These are phyloP conservation scores for Drosophila ercepeae DNA, from an alignment of 1,140 invertebrate genomes.

Conservation along the genomic window DNA sequence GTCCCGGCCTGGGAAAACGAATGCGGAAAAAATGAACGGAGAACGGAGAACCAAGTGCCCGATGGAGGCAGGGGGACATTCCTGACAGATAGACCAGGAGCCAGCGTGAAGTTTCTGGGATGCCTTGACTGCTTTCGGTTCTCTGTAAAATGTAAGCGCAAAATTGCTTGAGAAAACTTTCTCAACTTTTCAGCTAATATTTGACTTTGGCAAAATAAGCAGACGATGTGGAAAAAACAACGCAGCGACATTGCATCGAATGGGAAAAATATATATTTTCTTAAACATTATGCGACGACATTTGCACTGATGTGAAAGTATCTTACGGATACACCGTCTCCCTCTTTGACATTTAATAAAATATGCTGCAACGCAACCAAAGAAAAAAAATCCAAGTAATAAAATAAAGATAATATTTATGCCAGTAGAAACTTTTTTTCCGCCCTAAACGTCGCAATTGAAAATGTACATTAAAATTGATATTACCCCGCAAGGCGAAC, in stretches of 20 bases:
- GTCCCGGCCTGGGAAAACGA: neutral
- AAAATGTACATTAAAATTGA: constrained; percentile 75
- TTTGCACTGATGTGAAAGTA: constrained; percentile 66
- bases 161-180: constrained; percentile 82
- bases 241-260: constrained; percentile 65
- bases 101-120: constrained; percentile 36
- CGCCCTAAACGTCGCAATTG: constrained; percentile 56
- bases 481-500: constrained; percentile 51
- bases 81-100: constrained; percentile 79
- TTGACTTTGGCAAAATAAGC: constrained; percentile 80
- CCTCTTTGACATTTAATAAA: constrained; percentile 1
- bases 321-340: constrained; percentile 16
- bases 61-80: constrained; percentile 47
- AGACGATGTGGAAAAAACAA: constrained; percentile 80
- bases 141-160: constrained; percentile 77
- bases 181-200: constrained; percentile 82
- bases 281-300: constrained; percentile 73
- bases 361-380: constrained; percentile 30
- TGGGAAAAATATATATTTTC: constrained; percentile 67
- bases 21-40: constrained; percentile 7
- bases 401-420: constrained; percentile 28
- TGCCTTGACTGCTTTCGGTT: constrained; percentile 13
- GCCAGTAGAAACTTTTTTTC: constrained; percentile 33
- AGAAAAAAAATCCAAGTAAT: constrained; percentile 1
- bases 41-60: neutral